These are phyloP conservation scores for Catocala nupta DNA, from an alignment of 2,888 invertebrate species.

Conservation along the genomic window DNA sequence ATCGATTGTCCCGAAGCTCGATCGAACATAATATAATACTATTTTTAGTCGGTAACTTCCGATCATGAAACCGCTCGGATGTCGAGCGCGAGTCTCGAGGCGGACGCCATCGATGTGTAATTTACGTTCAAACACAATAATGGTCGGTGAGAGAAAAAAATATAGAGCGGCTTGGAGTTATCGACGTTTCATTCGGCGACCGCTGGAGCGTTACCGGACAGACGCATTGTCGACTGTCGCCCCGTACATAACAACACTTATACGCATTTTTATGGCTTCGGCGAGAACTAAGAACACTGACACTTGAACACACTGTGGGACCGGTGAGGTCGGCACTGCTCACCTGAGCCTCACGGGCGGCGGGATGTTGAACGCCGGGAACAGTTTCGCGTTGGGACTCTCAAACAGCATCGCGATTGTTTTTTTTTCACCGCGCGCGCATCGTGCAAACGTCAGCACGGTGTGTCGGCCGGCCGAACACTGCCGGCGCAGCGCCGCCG, in stretches of 20 bases:
- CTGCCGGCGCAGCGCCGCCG: constrained; percentile 65
- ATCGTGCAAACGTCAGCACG: constrained; percentile 71
- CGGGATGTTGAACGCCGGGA: constrained; percentile 90
- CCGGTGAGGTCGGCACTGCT: constrained; percentile 52
- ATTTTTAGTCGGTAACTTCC: constrained; percentile 46
- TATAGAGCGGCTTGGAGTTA: constrained; percentile 64
- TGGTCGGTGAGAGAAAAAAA: constrained; percentile 47
- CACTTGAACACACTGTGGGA: constrained; percentile 57
- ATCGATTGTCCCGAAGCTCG: constrained; percentile 46
- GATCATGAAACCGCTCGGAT: constrained; percentile 18
- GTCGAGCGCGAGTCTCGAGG: constrained; percentile 22
- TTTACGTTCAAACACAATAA: constrained; percentile 43
- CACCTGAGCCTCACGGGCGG: constrained; percentile 89
- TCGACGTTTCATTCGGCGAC: constrained; percentile 70
- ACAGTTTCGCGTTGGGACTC: constrained; percentile 91
- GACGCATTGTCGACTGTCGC: constrained; percentile 64
- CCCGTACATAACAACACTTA: constrained; percentile 68
- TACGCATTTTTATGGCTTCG: constrained; percentile 70
- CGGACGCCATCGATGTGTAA: constrained; percentile 27
- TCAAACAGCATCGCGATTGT: constrained; percentile 90
- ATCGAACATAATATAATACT: constrained; percentile 47
- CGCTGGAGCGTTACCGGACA: constrained; percentile 66
- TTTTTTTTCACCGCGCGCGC: constrained; percentile 79
- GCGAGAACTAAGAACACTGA: constrained; percentile 64
- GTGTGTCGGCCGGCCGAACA: constrained; percentile 76